Evolutionary conservation across 2,888 invertebrate genomes (phyloP), one percentile per base, ranked within the genome.

Genomic region (Tetanocera ferruginea): DNA sequence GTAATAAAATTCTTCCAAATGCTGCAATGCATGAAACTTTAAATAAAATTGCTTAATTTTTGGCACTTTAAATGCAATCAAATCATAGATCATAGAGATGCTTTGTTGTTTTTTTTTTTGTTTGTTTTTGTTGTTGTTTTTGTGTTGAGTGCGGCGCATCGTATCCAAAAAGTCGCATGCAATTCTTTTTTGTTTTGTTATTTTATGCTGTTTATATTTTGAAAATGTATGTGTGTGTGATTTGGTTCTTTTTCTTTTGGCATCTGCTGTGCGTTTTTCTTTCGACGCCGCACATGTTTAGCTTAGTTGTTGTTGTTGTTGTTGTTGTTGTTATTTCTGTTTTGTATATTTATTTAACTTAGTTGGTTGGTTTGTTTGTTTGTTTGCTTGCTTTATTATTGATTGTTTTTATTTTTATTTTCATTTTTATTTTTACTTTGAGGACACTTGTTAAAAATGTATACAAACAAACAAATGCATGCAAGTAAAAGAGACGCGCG

Each of bases 371-470:
- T 14, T 14, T 4, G 23, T 62, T 31, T 6, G 11, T 19, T 34
- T 34, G 6, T 28, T 55, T 25, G 23, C 17, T 25, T 19, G 23
- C 19, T 9, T 72, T 57, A 14, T 37, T 37, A n/a, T 55, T 55
- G 71, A 55, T 55, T 17, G 19, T 43, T 37, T 37, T 66, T 6
- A 37, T 43, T 43, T 43, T 28, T 69, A 19, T 67, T 43, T 19
- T 67, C 34, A 43, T 75, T 49, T 75, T 57, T 76, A 49, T 78
- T 77, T 67, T 76, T 78, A 75, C 78, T 80, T 78, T 80, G 76
- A 76, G 79, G 81, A 80, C 81, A 80, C 80, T 82, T 80, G 80
- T 81, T 81, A 76, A 72, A 74, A 76, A 71, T 69, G 66, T 67
- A 55, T 70, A 77, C 71, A 55, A 76, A 67, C 64, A 43, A 71